phyloP scores from a whole-genome alignment of 2,888 invertebrate genomes.

The Fragum fragum region DNA sequence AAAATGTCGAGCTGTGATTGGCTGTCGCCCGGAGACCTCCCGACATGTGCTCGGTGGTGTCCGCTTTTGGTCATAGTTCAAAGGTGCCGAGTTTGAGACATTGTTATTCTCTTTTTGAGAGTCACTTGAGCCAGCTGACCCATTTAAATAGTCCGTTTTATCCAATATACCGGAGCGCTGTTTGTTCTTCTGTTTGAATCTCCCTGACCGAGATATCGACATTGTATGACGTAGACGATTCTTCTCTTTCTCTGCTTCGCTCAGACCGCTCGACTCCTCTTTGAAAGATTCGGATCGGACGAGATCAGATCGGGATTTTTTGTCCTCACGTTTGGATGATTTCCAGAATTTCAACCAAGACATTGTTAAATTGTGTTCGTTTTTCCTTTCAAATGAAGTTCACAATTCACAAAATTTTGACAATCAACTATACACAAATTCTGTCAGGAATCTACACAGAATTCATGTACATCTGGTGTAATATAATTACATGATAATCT shows the following conservation, averaged over 20 bases:
- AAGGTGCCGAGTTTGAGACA: slow-evolving; percentile 12
- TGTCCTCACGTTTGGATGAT: slow-evolving; percentile 67
- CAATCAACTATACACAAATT: too few relatives aligned
- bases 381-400: not conserved
- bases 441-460: too few relatives aligned
- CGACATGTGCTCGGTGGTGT: slow-evolving; percentile 68
- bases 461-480: too few relatives aligned
- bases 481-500: too few relatives aligned
- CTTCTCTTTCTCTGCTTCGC: slow-evolving; percentile 77
- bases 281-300: slow-evolving; percentile 67
- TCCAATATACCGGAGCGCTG: slow-evolving; percentile 77
- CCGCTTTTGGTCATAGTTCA: slow-evolving; percentile 31
- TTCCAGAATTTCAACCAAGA: slow-evolving; percentile 76
- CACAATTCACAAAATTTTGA: too few relatives aligned
- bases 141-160: slow-evolving; percentile 75
- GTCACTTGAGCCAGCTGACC: slow-evolving; percentile 35
- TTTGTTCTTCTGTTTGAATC: slow-evolving; percentile 81
- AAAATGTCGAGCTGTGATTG: slow-evolving; percentile 50
- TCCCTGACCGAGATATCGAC: slow-evolving; percentile 82
- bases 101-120: slow-evolving; percentile 50
- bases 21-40: slow-evolving; percentile 56
- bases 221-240: slow-evolving; percentile 75
- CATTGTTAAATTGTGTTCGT: slow-evolving; percentile 45
- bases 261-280: slow-evolving; percentile 53
- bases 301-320: slow-evolving; percentile 65